Base-by-base conservation (phyloP, 1,140 invertebrate genomes). In the Drosophila persimilis region DNA sequence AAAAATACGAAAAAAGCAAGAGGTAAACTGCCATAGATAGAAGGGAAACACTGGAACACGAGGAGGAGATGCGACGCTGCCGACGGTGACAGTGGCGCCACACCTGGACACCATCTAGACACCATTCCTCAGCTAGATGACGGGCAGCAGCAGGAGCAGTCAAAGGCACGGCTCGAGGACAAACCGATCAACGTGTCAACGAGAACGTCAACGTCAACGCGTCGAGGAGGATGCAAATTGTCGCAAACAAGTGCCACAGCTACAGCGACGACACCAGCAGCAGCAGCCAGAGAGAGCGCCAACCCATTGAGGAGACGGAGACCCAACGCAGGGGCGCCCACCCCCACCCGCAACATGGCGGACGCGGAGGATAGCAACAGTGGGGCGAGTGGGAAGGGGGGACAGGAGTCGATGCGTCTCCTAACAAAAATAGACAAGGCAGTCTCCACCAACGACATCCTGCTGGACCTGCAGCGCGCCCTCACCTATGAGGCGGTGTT, bases 401-500 rank as follows among this genome's bases (percentile, higher is more conserved):
- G 29, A 6, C 9, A 65, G 35, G 80, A 75, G 6, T 80, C 80
- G 11, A 48, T 85, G 66, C 64, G 76, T 47, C 54, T 86, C 64
- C 72, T 90, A 41, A 85, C 76, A 46, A 90, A 91, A 50, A 60
- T 85, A 26, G 91, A 91, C 61, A 91, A 91, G 78, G 90, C 90
- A 1, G 91, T 91, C 1, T 91, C 89, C 58, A 91, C 91, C 17
- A 91, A 90, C 35, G 91, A 91, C 51, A 73, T 90, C 6, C 52
- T 90, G 53, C 71, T 89, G 29, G 83, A 91, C 35, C 67, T 90
- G 48, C 77, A 80, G 48, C 67, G 84, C 2, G 90, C 90, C 9
- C 66, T 90, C 20, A 90, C 90, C 56, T 91, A 91, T 29, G 90
- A 91, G 57, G 77, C 86, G 8, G 83, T 91, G 3, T 91, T 91